These are phyloP conservation scores for Gastracanthus pulcherrimus DNA, from an alignment of 2,888 invertebrate species.

Conservation along the genomic window DNA sequence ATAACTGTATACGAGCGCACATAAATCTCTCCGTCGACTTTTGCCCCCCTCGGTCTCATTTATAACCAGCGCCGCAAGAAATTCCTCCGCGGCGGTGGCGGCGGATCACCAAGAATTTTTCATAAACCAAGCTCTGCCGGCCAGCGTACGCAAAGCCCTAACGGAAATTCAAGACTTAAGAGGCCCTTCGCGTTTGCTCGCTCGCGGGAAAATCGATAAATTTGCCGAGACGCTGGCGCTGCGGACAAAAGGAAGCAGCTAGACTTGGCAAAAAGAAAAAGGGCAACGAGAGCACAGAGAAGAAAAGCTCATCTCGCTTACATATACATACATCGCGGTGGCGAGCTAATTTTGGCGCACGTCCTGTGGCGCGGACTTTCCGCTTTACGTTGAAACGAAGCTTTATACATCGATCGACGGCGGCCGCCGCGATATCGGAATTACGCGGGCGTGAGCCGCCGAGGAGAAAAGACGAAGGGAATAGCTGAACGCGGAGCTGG, in stretches of 20 bases:
- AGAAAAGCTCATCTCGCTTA: too few species aligned
- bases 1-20: not conserved
- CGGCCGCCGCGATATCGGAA: not conserved
- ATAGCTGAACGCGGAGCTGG: not conserved
- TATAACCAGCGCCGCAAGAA: not conserved
- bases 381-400: conserved; percentile 13
- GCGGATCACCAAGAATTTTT: conserved; percentile 29
- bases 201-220: conserved; percentile 26
- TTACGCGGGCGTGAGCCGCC: too few species aligned
- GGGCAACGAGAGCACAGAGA: not conserved
- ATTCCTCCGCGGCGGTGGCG: not conserved
- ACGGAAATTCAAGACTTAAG: conserved; percentile 13
- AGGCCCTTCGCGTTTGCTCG: not conserved
- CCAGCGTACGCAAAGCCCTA: not conserved
- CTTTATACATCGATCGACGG: conserved; percentile 15
- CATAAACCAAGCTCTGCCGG: not conserved
- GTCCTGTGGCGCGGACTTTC: not conserved
- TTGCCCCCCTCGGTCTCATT: not conserved
- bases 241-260: not conserved
- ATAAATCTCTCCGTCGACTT: conserved; percentile 13
- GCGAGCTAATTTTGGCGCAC: conserved; percentile 24
- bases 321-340: not conserved
- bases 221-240: not conserved
- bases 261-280: not conserved
- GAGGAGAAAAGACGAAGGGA: too few species aligned